Base-by-base conservation (phyloP, 2,888 invertebrate genomes). In the Brenthis ino region DNA sequence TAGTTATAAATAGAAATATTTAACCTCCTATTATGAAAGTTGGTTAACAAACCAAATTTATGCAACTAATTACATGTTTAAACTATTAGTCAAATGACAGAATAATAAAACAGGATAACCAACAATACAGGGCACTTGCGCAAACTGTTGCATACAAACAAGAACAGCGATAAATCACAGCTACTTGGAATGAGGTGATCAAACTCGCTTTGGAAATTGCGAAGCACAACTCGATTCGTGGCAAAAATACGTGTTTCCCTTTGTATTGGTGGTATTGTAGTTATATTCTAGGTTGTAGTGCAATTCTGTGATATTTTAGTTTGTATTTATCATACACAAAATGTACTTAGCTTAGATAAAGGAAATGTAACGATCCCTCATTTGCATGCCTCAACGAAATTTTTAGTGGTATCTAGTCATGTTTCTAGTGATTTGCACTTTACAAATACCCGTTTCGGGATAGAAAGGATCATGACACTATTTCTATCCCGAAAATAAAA, bases 71-170 rank as follows among this genome's bases (percentile, higher is more conserved):
- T 51, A 37, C 16, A 37, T 16, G 6, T 63, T 53, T 37, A 37
- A 20, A 37, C 63, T 37, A 53, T 63, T 63, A 63, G 53, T 37
- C 47, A 61, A 67, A 66, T 54, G 54, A 66, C 54, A 66, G 54
- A 33, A 66, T 54, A 43, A 11, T 28, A 60, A 60, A 54, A 50
- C 55, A 48, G 54, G 67, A 56, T 24, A 67, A 61, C 50, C 3
- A 67, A 61, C 67, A 61, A 43, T 16, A 61, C 12, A 66, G 24
- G 50, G 24, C 37, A 43, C 61, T 66, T 64, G 64, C 63, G 74
- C 76, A 72, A 76, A 63, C 76, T 74, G 73, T 72, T 76, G 64
- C 73, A 67, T 77, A 73, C 57, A 69, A 67, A 65, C 64, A 63
- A 24, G 43, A 69, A 67, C 61, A 57, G 48, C 37, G 16, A 69